Percentiles rank a stretch among this genome's conserved stretches.
Conservation (phyloP, 2,113 vertebrate species). For the Pelmatolapia mariae region DNA sequence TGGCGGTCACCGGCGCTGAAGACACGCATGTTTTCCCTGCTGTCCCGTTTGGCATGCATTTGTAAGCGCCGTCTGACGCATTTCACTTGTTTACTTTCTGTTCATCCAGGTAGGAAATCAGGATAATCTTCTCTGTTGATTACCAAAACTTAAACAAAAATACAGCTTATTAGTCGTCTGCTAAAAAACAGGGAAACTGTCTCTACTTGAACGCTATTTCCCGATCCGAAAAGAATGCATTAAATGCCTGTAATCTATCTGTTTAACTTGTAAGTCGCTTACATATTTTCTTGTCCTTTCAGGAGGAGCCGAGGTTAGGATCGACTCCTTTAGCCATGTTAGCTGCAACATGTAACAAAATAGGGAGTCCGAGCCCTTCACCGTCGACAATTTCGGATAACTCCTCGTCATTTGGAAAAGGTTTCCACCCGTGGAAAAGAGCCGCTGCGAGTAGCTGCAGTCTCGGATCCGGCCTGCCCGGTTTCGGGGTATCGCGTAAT, state of each 20-base stretch:
- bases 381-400: slow-evolving; percentile 89
- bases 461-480: slow-evolving; percentile 81
- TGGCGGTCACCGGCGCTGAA: slow-evolving; percentile 56
- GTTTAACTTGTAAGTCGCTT: slow-evolving; percentile 19
- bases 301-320: slow-evolving; percentile 98
- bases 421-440: slow-evolving; percentile 97
- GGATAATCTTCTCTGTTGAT: neutral
- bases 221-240: neutral
- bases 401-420: slow-evolving; percentile 88
- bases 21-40: slow-evolving; percentile 64
- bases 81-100: slow-evolving; percentile 34
- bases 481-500: slow-evolving; percentile 83
- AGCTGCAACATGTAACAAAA: slow-evolving; percentile 97
- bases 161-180: neutral
- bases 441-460: slow-evolving; percentile 82
- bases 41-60: slow-evolving; percentile 60
- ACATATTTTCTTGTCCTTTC: slow-evolving; percentile 47
- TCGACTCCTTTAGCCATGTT: slow-evolving; percentile 99
- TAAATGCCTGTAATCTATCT: neutral
- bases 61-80: slow-evolving; percentile 55
- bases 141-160: neutral
- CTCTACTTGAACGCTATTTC: neutral
- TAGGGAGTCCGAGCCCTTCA: slow-evolving; percentile 94
- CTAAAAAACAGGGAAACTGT: neutral
- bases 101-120: slow-evolving; percentile 67